A percentile compares a stretch with the other conserved stretches of the same genome.
These are phyloP conservation scores for Holocentrus rufus DNA, from an alignment of 2,797 vertebrate genomes.

Conservation along the genomic window DNA sequence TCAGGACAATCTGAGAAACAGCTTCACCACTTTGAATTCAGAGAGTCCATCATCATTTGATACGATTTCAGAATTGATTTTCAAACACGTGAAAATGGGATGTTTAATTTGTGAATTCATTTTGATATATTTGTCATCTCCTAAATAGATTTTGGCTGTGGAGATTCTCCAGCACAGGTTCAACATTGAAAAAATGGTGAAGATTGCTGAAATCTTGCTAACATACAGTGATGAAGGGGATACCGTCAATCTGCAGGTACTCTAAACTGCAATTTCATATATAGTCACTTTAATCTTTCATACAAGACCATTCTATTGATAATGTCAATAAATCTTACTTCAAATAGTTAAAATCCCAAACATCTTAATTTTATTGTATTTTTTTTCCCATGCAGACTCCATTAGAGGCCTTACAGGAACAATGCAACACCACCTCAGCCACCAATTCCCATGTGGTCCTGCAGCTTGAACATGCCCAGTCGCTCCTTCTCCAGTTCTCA, in stretches of 20 bases:
- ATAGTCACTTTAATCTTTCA: neutral
- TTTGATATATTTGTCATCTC: neutral
- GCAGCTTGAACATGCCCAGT: conserved; percentile 87
- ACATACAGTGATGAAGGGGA: conserved; percentile 80
- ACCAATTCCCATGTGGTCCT: conserved; percentile 81
- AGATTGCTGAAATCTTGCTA: conserved; percentile 81
- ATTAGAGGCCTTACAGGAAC: conserved; percentile 80
- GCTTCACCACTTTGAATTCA: neutral
- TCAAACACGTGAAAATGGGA: neutral
- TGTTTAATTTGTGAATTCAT: neutral
- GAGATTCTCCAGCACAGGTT: conserved; percentile 89
- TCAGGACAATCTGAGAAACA: conserved; percentile 42
- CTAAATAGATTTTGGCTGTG: conserved; percentile 83
- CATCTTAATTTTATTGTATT: neutral
- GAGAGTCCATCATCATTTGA: neutral
- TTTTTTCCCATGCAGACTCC: conserved; percentile 71
- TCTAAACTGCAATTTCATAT: neutral
- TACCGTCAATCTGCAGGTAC: conserved; percentile 75
- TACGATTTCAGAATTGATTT: neutral
- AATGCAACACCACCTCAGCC: conserved; percentile 78
- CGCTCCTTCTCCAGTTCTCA: conserved; percentile 85
- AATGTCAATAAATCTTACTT: neutral
- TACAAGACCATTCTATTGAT: neutral
- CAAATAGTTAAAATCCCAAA: neutral
- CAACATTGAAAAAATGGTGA: conserved; percentile 86